Percentiles rank a stretch among this genome's conserved stretches.
Evolutionary conservation across 2,888 invertebrate genomes (phyloP).

Genomic region (Hoplodrina ambigua): DNA sequence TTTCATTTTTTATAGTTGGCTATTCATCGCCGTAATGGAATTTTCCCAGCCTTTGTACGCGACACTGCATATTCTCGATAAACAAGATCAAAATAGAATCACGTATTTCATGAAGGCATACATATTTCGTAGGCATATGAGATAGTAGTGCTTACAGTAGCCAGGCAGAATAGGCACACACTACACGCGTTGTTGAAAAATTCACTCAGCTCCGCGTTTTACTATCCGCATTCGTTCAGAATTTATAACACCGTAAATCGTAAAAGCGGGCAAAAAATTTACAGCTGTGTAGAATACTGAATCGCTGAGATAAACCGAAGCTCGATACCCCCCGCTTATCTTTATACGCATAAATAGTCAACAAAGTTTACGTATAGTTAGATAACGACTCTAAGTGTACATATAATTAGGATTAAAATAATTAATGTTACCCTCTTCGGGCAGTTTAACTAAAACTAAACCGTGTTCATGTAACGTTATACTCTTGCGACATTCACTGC

Average conservation of each 20-base stretch:
- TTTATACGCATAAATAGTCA: constrained; percentile 73
- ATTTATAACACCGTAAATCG: constrained; percentile 87
- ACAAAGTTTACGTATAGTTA: constrained; percentile 23
- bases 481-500: constrained; percentile 13
- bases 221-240: constrained; percentile 83
- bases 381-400: constrained; percentile 13
- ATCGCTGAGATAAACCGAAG: constrained; percentile 77
- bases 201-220: constrained; percentile 83
- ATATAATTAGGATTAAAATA: constrained; percentile 31
- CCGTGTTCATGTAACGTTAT: constrained; percentile 17
- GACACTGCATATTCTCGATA: constrained; percentile 29
- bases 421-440: constrained; percentile 17
- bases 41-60: constrained; percentile 31
- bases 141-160: constrained; percentile 23
- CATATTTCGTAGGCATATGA: constrained; percentile 32
- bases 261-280: constrained; percentile 83
- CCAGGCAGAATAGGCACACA: constrained; percentile 54
- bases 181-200: constrained; percentile 80
- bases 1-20: constrained; percentile 37
- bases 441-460: constrained; percentile 9
- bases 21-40: constrained; percentile 43
- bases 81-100: constrained; percentile 52
- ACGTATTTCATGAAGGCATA: constrained; percentile 49
- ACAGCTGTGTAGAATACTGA: constrained; percentile 77
- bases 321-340: constrained; percentile 75